These are phyloP conservation scores for Callopanchax toddi DNA, from an alignment of 2,113 vertebrate species.

Conservation along the genomic window DNA sequence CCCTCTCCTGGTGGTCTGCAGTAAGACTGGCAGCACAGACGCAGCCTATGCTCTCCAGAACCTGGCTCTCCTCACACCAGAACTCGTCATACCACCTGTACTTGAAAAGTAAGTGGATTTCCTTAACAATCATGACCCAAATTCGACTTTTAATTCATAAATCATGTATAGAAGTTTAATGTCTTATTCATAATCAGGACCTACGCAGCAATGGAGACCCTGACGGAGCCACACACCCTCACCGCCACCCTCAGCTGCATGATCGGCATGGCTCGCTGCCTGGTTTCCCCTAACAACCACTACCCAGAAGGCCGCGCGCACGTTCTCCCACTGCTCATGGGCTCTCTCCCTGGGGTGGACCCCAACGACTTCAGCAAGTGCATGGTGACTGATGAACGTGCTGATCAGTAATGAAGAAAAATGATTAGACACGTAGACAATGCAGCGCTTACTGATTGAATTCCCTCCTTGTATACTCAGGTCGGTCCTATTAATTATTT, in stretches of 20 bases:
- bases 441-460: constrained; percentile 50
- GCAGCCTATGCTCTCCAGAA: constrained; percentile 96
- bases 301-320: constrained; percentile 95
- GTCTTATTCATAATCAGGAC: constrained; percentile 76
- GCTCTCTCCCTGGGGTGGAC: constrained; percentile 96
- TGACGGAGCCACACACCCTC: constrained; percentile 97
- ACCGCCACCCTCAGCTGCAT: constrained; percentile 96
- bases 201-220: constrained; percentile 93
- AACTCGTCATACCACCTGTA: constrained; percentile 93
- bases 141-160: too few species aligned
- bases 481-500: constrained; percentile 57
- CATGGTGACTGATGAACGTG: constrained; percentile 85
- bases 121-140: too few species aligned
- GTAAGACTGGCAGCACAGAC: constrained; percentile 96
- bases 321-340: constrained; percentile 95
- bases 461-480: constrained; percentile 27
- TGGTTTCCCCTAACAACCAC: constrained; percentile 87
- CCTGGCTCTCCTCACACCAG: constrained; percentile 93
- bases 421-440: constrained; percentile 53
- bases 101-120: constrained; percentile 87
- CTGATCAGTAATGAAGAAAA: constrained; percentile 54
- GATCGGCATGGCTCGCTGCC: constrained; percentile 94
- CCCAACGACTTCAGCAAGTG: constrained; percentile 99
- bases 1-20: constrained; percentile 52
- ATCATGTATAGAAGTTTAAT: too few species aligned